Evolutionary conservation across 1,140 invertebrate species (phyloP), one percentile per base, ranked within the genome.

Genomic region (Callitettix versicolor): DNA sequence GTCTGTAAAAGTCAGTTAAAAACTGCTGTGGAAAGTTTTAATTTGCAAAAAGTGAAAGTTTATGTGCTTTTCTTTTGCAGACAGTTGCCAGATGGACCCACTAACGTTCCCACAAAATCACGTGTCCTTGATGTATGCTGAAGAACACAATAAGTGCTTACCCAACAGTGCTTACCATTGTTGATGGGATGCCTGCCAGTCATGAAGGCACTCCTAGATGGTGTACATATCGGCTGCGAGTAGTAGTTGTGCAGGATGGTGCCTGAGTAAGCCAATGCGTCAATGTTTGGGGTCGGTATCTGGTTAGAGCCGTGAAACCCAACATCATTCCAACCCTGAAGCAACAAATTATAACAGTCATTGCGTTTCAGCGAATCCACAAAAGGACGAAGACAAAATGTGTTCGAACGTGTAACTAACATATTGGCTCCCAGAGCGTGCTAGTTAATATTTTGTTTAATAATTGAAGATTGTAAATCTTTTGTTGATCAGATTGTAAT

Each of bases 301-400:
- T 82, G 72, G 20, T 72, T 63, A 2, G 77, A 79, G 6, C 80
- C 80, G 67, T 81, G 80, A 63, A 81, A 82, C 26, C 79, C 73
- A 1, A 82, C 75, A 68, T 82, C 78, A 67, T 80, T 77, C 71
- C 75, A 81, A 7, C 78, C 79, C 78, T 68, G 73, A 26, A 58
- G 41, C 24, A 34, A 14, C 9, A 41, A 44, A 40, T 38, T 9
- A 18, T 14, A 40, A 52, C 5, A 24, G 17, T 9, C 9, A 11
- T n/a, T n/a, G n/a, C n/a, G n/a, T n/a, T n/a, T n/a, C n/a, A n/a
- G n/a, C n/a, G n/a, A n/a, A n/a, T n/a, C n/a, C n/a, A n/a, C n/a
- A n/a, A n/a, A 14, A 24, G 18, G 47, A 7, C 11, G 26, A 17
- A 7, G 26, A 26, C 6, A 7, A 14, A 11, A 49, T n/a, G 11